Percentiles rank a stretch among this genome's conserved stretches.
phyloP scores from a whole-genome alignment of 2,113 vertebrate species.

The Arothron firmamentum region DNA sequence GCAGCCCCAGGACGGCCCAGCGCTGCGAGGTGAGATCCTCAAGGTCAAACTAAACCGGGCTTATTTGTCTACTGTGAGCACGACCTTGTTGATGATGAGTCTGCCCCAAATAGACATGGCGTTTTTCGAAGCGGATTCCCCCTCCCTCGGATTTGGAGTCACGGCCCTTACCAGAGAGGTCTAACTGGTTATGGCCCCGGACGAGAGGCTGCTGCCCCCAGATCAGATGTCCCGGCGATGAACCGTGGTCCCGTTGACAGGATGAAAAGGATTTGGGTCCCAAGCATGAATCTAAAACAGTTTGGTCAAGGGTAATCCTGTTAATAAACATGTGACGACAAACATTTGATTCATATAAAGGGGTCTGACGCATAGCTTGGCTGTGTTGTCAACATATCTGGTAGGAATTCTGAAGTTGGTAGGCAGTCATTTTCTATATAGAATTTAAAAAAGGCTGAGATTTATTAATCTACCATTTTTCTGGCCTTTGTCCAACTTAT shows the following conservation, averaged over 20 bases:
- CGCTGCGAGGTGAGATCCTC: constrained; percentile 23
- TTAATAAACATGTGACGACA: background rate
- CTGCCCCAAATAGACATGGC: constrained; percentile 39
- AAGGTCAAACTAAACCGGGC: constrained; percentile 17
- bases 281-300: background rate
- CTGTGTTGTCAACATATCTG: constrained; percentile 16
- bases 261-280: background rate
- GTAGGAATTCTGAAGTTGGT: constrained; percentile 14
- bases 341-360: constrained; percentile 1
- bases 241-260: background rate
- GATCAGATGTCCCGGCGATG: background rate
- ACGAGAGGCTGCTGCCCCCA: constrained; percentile 4
- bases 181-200: background rate
- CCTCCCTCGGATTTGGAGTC: constrained; percentile 25
- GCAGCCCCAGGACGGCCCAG: constrained; percentile 22
- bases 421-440: constrained; percentile 10
- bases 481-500: background rate
- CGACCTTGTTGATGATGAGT: constrained; percentile 34
- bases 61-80: constrained; percentile 24
- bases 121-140: constrained; percentile 12
- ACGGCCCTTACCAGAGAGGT: constrained; percentile 13
- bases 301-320: constrained; percentile 20
- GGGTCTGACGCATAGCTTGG: background rate
- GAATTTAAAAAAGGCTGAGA: background rate
- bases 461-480: background rate